Evolutionary conservation across 2,113 vertebrate species (phyloP).

Genomic region (Coptodon rendalli): DNA sequence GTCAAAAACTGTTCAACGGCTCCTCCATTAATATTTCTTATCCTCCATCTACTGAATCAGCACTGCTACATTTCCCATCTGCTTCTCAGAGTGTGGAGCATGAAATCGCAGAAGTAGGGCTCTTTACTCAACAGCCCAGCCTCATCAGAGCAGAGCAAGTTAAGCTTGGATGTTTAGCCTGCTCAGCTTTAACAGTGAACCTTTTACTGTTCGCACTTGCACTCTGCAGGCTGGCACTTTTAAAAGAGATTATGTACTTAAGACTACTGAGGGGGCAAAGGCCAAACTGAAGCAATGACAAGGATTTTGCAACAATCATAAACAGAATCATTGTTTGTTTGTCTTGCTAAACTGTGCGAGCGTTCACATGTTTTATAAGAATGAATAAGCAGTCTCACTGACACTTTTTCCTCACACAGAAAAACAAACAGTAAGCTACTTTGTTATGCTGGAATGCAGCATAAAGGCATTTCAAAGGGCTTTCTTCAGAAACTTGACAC

Average conservation of each 20-base stretch:
- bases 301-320: slow-evolving; percentile 16
- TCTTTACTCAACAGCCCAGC: not conserved
- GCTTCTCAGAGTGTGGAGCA: not conserved
- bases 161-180: slow-evolving; percentile 9
- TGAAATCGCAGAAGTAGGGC: slow-evolving; percentile 11
- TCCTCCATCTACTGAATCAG: not conserved
- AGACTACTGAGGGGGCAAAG: slow-evolving; percentile 35
- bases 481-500: not conserved
- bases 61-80: not conserved
- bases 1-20: not conserved
- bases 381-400: not conserved
- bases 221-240: slow-evolving; percentile 28
- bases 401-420: not conserved
- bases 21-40: not conserved
- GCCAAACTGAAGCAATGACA: slow-evolving; percentile 31
- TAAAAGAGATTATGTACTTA: slow-evolving; percentile 38
- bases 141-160: slow-evolving; percentile 2
- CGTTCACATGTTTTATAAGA: not conserved
- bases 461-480: not conserved
- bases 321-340: not conserved
- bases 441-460: not conserved
- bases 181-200: slow-evolving; percentile 16
- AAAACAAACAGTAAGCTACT: not conserved
- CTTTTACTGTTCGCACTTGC: slow-evolving; percentile 18
- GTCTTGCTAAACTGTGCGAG: not conserved